Conservation (phyloP, 2,797 vertebrate species). For the Enteromius argenteus region DNA sequence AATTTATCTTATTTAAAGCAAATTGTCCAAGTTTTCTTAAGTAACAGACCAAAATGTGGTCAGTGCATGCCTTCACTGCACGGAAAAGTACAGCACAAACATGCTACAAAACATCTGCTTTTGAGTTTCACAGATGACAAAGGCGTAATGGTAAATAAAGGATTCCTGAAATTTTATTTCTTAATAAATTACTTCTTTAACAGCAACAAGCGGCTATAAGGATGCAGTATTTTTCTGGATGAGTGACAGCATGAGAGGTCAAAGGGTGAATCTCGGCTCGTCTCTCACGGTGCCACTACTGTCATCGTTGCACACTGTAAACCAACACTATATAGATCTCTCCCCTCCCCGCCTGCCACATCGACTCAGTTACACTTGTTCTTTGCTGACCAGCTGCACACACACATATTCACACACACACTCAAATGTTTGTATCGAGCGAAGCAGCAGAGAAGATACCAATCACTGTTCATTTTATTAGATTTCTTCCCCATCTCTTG, state of each 20-base stretch:
- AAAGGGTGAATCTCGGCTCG: conserved; percentile 32
- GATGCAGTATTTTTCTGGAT: conserved; percentile 14
- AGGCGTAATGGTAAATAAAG: background rate
- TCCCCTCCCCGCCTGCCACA: background rate
- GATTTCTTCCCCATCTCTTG: background rate
- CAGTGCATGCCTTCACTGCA: background rate
- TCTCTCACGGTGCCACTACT: conserved; percentile 9
- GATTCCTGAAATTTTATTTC: background rate
- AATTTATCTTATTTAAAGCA: background rate
- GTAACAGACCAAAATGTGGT: background rate
- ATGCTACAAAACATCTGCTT: background rate
- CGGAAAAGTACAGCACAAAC: background rate
- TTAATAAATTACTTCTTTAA: background rate
- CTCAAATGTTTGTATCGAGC: background rate
- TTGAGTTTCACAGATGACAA: background rate
- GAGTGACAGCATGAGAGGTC: conserved; percentile 34
- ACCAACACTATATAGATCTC: conserved; percentile 14
- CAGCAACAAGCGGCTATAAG: conserved; percentile 1
- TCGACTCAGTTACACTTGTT: conserved; percentile 41
- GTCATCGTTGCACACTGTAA: conserved; percentile 31
- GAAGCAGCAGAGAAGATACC: background rate
- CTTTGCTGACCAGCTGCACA: conserved; percentile 33
- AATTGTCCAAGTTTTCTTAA: background rate
- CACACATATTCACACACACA: background rate
- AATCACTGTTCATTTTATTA: background rate